Base-by-base conservation (phyloP, 2,797 vertebrate species). In the Apodemus agrarius region DNA sequence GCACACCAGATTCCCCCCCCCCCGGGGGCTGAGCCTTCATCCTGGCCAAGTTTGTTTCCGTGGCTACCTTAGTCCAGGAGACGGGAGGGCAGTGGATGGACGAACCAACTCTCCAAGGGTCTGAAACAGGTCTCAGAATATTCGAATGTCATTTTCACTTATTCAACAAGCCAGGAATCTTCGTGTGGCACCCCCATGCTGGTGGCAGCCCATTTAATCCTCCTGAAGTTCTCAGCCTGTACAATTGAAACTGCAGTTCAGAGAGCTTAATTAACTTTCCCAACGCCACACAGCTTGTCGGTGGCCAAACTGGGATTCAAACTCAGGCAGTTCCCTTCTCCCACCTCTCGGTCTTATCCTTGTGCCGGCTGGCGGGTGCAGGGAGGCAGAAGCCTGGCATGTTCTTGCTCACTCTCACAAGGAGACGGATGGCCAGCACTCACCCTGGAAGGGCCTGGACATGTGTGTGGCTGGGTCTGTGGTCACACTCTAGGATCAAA, bases 151-250 rank as follows among this genome's bases (percentile, higher is more conserved):
- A 16, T 12, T 83, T 89, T 69, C 6, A 1, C 67, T 75, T 34
- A 5, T n/a, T 79, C 63, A 37, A 40, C 16, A 21, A 34, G 34
- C 19, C 8, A 5, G 0, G 0, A 2, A 7, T 31, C 4, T n/a
- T 49, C 3, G 16, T 52, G 22, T 10, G 61, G 2, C 1, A n/a
- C 26, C 69, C 75, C 2, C 17, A 65, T 37, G 75, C 19, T 21
- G n/a, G 6, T 5, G 1, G n/a, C 14, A 13, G 72, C 65, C 74
- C 49, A 4, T 24, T 19, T 13, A 49, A 12, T 40, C 74, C 40
- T 78, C 78, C 26, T 6, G 34, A 7, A 0, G 2, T 31, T 52
- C 46, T 26, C 1, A 26, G 49, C 22, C 16, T 86, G 67, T 34
- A 74, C 7, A 4, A 2, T 69, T 26, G 31, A 86, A 69, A 69